phyloP scores from a whole-genome alignment of 2,888 invertebrate genomes.

The Melanotus villosus region DNA sequence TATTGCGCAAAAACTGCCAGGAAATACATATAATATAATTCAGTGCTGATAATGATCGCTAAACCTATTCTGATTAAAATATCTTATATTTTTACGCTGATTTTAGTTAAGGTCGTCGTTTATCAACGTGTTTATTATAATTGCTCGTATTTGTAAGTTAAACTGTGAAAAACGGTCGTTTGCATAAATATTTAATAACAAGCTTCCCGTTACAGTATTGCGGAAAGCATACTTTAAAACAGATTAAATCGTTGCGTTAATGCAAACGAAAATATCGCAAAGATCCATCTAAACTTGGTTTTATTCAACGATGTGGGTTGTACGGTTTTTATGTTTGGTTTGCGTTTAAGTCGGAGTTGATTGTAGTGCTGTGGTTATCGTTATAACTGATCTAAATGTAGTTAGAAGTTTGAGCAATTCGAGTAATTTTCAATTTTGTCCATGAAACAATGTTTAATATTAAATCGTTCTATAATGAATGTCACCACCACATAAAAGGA shows the following conservation, averaged over 20 bases:
- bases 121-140: no score
- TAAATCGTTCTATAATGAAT: slow-evolving; percentile 8
- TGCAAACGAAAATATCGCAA: slow-evolving; percentile 8
- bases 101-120: no score
- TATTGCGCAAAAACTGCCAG: no score
- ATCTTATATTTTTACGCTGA: no score
- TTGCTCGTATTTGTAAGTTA: background rate
- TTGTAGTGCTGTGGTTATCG: background rate
- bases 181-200: background rate
- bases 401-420: background rate
- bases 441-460: slow-evolving; percentile 15
- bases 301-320: background rate
- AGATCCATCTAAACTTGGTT: slow-evolving; percentile 6
- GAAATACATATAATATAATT: no score
- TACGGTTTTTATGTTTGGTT: background rate
- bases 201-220: background rate
- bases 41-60: no score
- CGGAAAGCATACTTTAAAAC: background rate
- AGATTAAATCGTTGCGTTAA: background rate
- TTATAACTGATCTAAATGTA: slow-evolving; percentile 5
- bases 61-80: no score
- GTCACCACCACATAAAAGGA: slow-evolving; percentile 16
- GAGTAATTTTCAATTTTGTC: slow-evolving; percentile 17
- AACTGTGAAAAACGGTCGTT: background rate
- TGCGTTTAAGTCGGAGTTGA: background rate